Evolutionary conservation across 2,113 vertebrate species (phyloP), one percentile per base, ranked within the genome.

Genomic region (Thermophis baileyi): DNA sequence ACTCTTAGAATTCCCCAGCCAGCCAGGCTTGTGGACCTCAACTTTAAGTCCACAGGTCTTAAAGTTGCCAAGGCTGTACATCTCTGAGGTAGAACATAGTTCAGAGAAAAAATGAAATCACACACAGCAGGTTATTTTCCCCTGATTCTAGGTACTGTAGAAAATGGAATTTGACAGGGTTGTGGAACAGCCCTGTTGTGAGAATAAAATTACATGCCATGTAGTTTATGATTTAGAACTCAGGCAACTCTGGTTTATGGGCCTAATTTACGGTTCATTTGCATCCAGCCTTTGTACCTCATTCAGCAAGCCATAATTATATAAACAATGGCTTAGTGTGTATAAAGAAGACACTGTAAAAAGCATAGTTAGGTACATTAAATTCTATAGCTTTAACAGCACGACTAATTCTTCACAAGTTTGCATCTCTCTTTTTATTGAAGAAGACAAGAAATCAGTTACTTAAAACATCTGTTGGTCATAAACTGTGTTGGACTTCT

Each of bases 401-500:
- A 81, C 0, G 6, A 40, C 35, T 81, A 81, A 81, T 81, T 63
- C n/a, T 57, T 63, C 51, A 40, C 40, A 16, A n/a, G 88, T 63
- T 2, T 16, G 40, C 1, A 3, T 25, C 8, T 14, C 7, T 47
- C 0, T 1, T 18, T 8, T 30, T 90, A 54, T 85, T 86, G 89
- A 25, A 74, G 88, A 50, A 54, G 53, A 87, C 47, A 24, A 89
- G n/a, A 10, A 69, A 90, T 92, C 93, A 12, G 51, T 91, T 95
- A 94, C 74, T 20, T 93, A 94, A 94, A 97, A 92, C 85, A 93
- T 46, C 85, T 92, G 93, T 89, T 89, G 91, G 85, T 92, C 91
- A 94, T 94, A 93, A 96, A 90, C 30, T 1, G 3, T 93, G 86
- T 90, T 92, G 49, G 91, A 94, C 93, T 92, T 24, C 90, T 47